These are phyloP conservation scores for Corvus hawaiiensis DNA, from an alignment of 2,113 vertebrate genomes.

Conservation along the genomic window DNA sequence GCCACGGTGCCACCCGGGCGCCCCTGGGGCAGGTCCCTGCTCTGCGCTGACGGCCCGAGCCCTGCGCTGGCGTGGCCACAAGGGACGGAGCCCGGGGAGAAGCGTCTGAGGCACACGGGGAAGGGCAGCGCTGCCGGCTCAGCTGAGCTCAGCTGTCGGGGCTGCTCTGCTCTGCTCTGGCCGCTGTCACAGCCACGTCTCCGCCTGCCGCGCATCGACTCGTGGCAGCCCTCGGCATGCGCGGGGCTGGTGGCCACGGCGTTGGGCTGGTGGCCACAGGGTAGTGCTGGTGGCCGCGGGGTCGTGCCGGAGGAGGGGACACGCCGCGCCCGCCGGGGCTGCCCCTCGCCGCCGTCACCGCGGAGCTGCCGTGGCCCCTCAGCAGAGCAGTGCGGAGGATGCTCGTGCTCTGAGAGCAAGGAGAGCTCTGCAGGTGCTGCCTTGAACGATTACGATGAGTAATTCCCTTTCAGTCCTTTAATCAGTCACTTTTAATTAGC, in stretches of 20 bases:
- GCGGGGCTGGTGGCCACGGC: not conserved
- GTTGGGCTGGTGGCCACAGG: not conserved
- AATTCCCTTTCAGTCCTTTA: conserved; percentile 38
- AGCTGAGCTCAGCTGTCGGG: not conserved
- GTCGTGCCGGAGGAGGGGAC: not conserved
- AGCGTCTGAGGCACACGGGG: accelerated
- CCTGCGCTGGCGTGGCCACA: accelerated
- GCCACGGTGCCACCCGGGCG: not conserved
- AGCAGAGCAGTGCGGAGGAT: not conserved
- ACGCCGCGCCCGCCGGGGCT: not conserved
- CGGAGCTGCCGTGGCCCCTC: not conserved
- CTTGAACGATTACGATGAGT: conserved; percentile 27
- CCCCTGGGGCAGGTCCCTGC: not conserved
- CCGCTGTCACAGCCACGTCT: not conserved
- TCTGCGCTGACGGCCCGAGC: not conserved
- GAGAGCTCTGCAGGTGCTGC: conserved; percentile 21
- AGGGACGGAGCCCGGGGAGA: not conserved
- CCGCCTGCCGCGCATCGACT: accelerated
- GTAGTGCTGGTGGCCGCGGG: not conserved
- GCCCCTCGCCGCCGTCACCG: accelerated
- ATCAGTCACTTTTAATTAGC: conserved; percentile 43
- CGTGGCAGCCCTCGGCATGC: accelerated
- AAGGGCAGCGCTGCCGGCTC: accelerated
- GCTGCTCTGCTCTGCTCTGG: not conserved
- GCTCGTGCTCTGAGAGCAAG: not conserved